A percentile compares a stretch with the other conserved stretches of the same genome.
Evolutionary conservation across 2,888 invertebrate genomes (phyloP).

Genomic region (Gryllus longicercus): DNA sequence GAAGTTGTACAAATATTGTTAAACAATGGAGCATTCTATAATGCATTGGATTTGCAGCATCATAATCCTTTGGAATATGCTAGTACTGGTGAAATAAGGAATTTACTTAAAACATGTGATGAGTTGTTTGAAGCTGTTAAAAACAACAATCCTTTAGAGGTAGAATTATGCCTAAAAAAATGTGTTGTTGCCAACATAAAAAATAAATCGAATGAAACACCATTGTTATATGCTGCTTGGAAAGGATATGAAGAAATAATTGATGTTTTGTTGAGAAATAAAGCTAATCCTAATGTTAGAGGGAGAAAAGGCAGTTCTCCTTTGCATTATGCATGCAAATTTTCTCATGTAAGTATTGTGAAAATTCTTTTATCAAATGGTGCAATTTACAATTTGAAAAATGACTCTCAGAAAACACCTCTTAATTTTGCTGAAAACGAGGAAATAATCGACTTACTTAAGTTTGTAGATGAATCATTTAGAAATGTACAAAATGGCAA

Average conservation of each 20-base stretch:
- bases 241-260: conserved; percentile 20
- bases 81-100: conserved; percentile 20
- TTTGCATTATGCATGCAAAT: conserved; percentile 25
- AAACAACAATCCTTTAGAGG: conserved; percentile 4
- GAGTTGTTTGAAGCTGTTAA: conserved; percentile 21
- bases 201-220: not conserved
- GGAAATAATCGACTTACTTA: not conserved
- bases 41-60: conserved; percentile 12
- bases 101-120: not conserved
- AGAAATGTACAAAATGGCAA: conserved; percentile 28
- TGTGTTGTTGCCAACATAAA: conserved; percentile 20
- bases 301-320: not conserved
- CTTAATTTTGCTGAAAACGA: not conserved
- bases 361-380: conserved; percentile 25
- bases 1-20: conserved; percentile 24
- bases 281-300: conserved; percentile 23
- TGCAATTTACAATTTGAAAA: conserved; percentile 35
- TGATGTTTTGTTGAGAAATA: conserved; percentile 23
- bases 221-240: conserved; percentile 22
- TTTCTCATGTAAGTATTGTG: conserved; percentile 22
- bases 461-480: conserved; percentile 21
- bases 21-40: conserved; percentile 21
- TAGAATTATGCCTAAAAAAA: not conserved
- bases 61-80: conserved; percentile 19
- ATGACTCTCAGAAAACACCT: conserved; percentile 27